Evolutionary conservation across 2,113 vertebrate genomes (phyloP), one percentile per base, ranked within the genome.

Genomic region (Taxidea taxus): DNA sequence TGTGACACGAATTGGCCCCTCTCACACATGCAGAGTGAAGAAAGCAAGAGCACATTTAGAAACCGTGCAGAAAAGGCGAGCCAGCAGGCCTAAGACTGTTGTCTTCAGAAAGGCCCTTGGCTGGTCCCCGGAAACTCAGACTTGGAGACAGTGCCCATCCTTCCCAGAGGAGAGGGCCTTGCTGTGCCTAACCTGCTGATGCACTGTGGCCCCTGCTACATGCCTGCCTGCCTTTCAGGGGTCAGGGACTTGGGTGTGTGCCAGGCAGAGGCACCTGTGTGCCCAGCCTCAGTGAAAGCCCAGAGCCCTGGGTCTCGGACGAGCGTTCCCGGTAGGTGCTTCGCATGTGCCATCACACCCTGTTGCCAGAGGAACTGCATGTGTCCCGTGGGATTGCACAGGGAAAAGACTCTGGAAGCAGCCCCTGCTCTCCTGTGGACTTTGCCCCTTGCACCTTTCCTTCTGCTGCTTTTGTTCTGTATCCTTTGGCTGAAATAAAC

Each of bases 371-470:
- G 21, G 20, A 72, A 13, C 31, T 14, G 39, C 25, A 47, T 0
- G 1, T 16, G 4, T 54, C 68, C 54, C 31, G 1, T 31, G 29
- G 7, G n/a, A 34, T 60, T 37, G 37, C 51, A 60, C 64, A 34
- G 49, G 37, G 64, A 94, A 37, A 72, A n/a, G 39, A 56, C 44
- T 29, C 49, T 16, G 27, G 37, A 74, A 80, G 39, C 56, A 37
- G 27, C 5, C 9, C 88, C 62, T 37, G 37, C 18, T 51, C 13
- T 21, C 95, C 47, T 29, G 42, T 21, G 18, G 23, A 89, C 86
- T 29, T 16, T 0, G 16, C 0, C 14, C 60, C 51, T 3, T 1
- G 4, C 0, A 3, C 16, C 34, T 51, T 47, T 44, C 58, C 34
- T 56, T 42, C 58, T 21, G 15, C 23, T 34, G 29, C 23, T 44